These are phyloP conservation scores for Helicoverpa zea DNA, from an alignment of 1,140 invertebrate genomes.

Conservation along the genomic window DNA sequence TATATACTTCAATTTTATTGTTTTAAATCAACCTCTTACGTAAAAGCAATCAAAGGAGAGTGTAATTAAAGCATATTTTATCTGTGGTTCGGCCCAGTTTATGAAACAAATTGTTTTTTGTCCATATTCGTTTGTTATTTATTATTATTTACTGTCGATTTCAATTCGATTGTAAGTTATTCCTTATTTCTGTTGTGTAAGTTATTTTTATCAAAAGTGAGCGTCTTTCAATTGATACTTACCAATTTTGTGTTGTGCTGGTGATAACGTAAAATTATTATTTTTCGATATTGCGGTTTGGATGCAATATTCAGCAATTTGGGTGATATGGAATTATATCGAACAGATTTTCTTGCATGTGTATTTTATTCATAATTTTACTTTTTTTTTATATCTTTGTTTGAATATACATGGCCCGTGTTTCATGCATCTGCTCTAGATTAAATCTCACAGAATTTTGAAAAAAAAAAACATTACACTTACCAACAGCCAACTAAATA, in stretches of 20 bases:
- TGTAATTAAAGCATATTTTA: constrained; percentile 39
- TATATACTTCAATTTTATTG: neutral
- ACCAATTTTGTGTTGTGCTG: neutral
- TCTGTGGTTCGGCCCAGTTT: neutral
- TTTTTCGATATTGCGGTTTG: too few relatives aligned
- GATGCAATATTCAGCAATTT: too few relatives aligned
- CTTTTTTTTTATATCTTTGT: too few relatives aligned
- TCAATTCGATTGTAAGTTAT: constrained; percentile 5
- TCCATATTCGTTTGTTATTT: constrained; percentile 16
- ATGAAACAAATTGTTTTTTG: constrained; percentile 24
- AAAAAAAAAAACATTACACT: too few relatives aligned
- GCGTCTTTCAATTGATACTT: neutral
- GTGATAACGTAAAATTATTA: neutral
- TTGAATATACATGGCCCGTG: too few relatives aligned
- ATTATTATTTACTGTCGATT: constrained; percentile 16
- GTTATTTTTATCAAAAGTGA: neutral
- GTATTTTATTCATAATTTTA: too few relatives aligned
- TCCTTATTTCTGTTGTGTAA: neutral
- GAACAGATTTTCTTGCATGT: too few relatives aligned
- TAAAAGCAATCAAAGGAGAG: constrained; percentile 4
- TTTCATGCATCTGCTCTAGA: too few relatives aligned
- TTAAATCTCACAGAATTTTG: too few relatives aligned
- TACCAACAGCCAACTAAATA: too few relatives aligned
- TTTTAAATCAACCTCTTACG: neutral
- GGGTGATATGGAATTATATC: too few relatives aligned